Evolutionary conservation across 1,140 invertebrate species (phyloP).

Genomic region (Drosophila seguyi): DNA sequence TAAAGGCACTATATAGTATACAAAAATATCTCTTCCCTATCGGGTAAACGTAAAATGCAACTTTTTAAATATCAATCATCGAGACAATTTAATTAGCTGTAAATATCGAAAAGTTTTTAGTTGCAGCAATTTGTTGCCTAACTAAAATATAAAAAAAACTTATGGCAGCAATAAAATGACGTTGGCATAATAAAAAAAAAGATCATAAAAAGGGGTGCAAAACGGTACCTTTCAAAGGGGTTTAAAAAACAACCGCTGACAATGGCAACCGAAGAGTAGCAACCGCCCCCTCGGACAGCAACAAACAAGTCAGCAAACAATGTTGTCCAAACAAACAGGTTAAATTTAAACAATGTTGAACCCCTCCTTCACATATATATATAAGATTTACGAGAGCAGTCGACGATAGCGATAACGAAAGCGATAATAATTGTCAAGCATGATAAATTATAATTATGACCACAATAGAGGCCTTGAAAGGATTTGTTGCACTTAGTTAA

Average conservation of each 20-base stretch:
- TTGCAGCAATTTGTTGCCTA: neutral
- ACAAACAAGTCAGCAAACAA: conserved; percentile 10
- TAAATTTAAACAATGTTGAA: conserved; percentile 26
- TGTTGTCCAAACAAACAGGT: conserved; percentile 15
- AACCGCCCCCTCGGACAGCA: conserved; percentile 18
- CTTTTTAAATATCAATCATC: neutral
- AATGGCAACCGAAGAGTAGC: conserved; percentile 33
- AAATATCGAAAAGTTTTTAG: neutral
- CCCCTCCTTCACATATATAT: neutral
- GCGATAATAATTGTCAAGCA: conserved; percentile 36
- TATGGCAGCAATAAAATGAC: neutral
- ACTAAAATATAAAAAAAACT: neutral
- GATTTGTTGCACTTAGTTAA: neutral
- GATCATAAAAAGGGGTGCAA: neutral
- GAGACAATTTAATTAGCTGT: neutral
- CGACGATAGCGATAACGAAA: conserved; percentile 22
- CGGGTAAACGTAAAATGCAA: too few species aligned
- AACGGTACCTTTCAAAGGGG: neutral
- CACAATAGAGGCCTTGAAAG: conserved; percentile 15
- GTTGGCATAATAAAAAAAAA: neutral
- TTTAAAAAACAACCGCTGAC: conserved; percentile 11
- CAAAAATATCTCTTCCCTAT: neutral
- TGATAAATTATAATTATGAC: conserved; percentile 36
- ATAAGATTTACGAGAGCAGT: conserved; percentile 19
- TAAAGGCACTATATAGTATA: accelerated